A percentile compares a stretch with the other conserved stretches of the same genome.
Conservation (phyloP, 2,888 invertebrate species). For the Chromoteleia sp. region DNA sequence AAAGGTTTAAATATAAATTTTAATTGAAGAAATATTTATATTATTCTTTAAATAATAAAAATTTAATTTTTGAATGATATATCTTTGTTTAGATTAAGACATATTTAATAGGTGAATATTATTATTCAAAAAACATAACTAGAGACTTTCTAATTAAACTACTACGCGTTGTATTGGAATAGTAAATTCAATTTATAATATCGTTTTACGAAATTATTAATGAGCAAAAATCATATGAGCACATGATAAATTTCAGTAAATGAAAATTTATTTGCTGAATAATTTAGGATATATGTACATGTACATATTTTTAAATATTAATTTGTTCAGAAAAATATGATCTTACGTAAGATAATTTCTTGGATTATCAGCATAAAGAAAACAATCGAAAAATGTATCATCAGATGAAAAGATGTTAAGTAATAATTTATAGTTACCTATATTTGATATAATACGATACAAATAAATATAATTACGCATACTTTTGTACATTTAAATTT, state of each 20-base stretch:
- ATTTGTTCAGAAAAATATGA: slow-evolving; percentile 1
- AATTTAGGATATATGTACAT: slow-evolving; percentile 4
- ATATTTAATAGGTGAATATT: too few relatives aligned
- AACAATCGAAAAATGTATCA: slow-evolving; percentile 16
- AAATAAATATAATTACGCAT: slow-evolving; percentile 6
- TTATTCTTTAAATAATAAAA: too few relatives aligned
- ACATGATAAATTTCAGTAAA: slow-evolving; percentile 3
- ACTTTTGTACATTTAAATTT: not conserved
- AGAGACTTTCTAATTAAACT: too few relatives aligned
- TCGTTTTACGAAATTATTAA: too few relatives aligned
- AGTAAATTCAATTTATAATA: too few relatives aligned
- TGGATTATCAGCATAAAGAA: slow-evolving; percentile 11
- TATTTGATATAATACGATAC: not conserved
- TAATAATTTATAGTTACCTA: slow-evolving; percentile 10
- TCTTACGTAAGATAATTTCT: slow-evolving; percentile 5
- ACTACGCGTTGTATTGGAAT: too few relatives aligned
- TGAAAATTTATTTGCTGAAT: slow-evolving; percentile 12
- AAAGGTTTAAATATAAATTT: too few relatives aligned
- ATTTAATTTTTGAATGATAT: too few relatives aligned
- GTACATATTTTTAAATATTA: slow-evolving; percentile 5
- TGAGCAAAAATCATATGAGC: not conserved
- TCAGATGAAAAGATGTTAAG: slow-evolving; percentile 17
- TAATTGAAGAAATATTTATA: too few relatives aligned
- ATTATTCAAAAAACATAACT: too few relatives aligned
- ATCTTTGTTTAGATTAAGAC: too few relatives aligned